Percentiles rank a stretch among this genome's conserved stretches.
phyloP scores from a whole-genome alignment of 1,140 invertebrate species.

The Drosophila truncata region DNA sequence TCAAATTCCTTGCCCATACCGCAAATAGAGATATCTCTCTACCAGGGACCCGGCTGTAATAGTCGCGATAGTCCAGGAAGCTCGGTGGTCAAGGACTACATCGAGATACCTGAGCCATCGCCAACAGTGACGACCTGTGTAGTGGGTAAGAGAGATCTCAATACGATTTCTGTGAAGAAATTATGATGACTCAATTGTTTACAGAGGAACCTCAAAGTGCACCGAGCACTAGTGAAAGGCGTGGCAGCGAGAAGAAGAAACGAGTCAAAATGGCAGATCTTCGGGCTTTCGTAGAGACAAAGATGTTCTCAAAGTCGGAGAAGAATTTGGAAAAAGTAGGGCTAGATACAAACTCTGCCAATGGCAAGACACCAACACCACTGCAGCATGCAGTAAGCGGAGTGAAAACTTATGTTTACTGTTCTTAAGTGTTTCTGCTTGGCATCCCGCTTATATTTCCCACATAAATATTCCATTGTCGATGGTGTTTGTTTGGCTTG shows the following conservation, averaged over 20 bases:
- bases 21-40: constrained; percentile 95
- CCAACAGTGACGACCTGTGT: constrained; percentile 53
- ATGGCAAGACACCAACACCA: constrained; percentile 84
- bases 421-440: constrained; percentile 53
- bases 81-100: constrained; percentile 89
- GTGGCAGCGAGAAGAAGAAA: constrained; percentile 93
- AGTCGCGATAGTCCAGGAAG: constrained; percentile 87
- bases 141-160: constrained; percentile 57
- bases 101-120: constrained; percentile 89
- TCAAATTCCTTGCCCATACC: constrained; percentile 97
- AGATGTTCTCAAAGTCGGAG: constrained; percentile 95
- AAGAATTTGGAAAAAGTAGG: constrained; percentile 96
- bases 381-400: constrained; percentile 85
- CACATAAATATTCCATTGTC: constrained; percentile 5
- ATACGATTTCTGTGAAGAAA: too few species aligned
- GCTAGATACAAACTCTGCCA: constrained; percentile 88
- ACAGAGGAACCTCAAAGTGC: constrained; percentile 86
- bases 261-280: constrained; percentile 96
- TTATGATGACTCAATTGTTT: background rate
- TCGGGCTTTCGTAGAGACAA: constrained; percentile 95
- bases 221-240: constrained; percentile 87
- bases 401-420: constrained; percentile 62
- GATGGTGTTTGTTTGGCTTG: constrained; percentile 53
- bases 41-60: constrained; percentile 91
- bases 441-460: constrained; percentile 36